Conservation (phyloP, 2,797 vertebrate species). For the Falco berigora region DNA sequence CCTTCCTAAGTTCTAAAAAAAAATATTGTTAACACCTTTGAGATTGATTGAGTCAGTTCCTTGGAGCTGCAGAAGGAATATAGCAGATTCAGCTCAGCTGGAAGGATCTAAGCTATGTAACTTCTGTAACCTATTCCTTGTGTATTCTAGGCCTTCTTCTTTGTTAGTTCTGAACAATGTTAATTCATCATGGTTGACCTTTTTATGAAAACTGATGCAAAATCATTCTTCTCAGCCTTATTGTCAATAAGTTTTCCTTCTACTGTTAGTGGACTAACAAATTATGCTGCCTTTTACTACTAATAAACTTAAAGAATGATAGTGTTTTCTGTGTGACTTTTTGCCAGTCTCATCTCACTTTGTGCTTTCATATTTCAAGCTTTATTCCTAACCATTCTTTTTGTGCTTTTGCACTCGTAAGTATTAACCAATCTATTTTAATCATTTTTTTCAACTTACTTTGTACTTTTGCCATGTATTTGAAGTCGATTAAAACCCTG, state of each 20-base stretch:
- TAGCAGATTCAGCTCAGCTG: neutral
- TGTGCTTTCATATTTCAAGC: neutral
- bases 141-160: neutral
- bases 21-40: neutral
- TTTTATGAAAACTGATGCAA: constrained; percentile 5
- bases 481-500: neutral
- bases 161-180: neutral
- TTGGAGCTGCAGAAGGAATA: neutral
- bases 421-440: neutral
- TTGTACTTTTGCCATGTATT: neutral
- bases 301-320: neutral
- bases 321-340: neutral
- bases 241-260: neutral
- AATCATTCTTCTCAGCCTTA: neutral
- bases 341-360: neutral
- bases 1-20: neutral
- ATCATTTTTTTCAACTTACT: neutral
- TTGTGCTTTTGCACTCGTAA: neutral
- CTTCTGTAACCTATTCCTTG: neutral
- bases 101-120: neutral
- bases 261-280: neutral
- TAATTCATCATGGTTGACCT: constrained; percentile 25
- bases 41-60: neutral
- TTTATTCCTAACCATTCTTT: neutral
- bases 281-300: neutral